Conservation (phyloP, 2,888 invertebrate species). For the Gisinianus flammeolus region DNA sequence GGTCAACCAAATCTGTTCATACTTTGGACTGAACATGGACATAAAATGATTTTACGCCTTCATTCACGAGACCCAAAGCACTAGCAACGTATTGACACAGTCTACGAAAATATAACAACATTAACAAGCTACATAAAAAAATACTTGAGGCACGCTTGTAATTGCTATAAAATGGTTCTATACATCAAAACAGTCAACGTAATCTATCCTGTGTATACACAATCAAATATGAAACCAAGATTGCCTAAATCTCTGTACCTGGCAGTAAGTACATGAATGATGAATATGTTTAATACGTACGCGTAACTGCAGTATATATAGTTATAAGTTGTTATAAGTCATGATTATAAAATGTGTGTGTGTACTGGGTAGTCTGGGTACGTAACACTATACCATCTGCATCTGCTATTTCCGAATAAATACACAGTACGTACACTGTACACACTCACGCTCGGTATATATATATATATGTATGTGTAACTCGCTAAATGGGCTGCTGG, state of each 20-base stretch:
- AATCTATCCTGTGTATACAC: not conserved
- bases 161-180: not conserved
- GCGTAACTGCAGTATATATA: too few species aligned
- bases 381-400: not conserved
- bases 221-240: not conserved
- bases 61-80: not conserved
- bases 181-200: not conserved
- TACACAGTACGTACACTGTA: not conserved
- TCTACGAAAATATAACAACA: not conserved
- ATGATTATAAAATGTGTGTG: not conserved
- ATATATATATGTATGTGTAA: not conserved
- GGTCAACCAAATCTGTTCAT: not conserved
- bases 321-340: not conserved
- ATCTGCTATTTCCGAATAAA: not conserved
- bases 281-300: not conserved
- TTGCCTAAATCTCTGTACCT: too few species aligned
- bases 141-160: not conserved
- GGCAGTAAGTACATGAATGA: not conserved
- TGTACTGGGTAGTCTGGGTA: not conserved
- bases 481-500: not conserved
- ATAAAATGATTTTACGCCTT: too few species aligned
- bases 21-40: not conserved
- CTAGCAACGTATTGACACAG: not conserved
- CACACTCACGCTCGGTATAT: not conserved
- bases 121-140: not conserved